Percentiles rank a stretch among this genome's conserved stretches.
These are phyloP conservation scores for Teleiodes luculella DNA, from an alignment of 2,888 invertebrate genomes.

Conservation along the genomic window DNA sequence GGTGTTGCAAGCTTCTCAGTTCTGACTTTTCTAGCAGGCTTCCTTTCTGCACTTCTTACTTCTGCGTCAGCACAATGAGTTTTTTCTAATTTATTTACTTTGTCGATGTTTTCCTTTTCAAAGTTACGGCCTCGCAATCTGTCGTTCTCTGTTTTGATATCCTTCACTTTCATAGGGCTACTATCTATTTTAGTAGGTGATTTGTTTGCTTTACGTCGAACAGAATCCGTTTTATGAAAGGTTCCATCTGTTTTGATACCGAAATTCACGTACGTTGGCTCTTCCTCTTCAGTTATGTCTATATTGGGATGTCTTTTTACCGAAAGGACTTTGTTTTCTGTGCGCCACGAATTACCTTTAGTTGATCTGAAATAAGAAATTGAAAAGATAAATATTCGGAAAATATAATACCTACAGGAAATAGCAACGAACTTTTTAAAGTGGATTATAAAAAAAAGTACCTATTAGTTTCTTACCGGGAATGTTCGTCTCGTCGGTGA, in stretches of 20 bases:
- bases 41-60: conserved; percentile 19
- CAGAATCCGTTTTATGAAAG: not conserved
- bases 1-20: conserved; percentile 35
- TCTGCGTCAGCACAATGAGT: conserved; percentile 9
- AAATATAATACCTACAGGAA: not conserved
- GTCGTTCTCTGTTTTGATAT: not conserved
- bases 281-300: conserved; percentile 29
- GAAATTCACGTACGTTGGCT: conserved; percentile 43
- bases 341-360: conserved; percentile 19
- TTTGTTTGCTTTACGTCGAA: not conserved
- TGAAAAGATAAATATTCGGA: not conserved
- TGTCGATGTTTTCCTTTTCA: conserved; percentile 10
- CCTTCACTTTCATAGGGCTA: not conserved
- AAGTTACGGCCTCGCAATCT: conserved; percentile 10
- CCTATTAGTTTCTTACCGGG: not conserved
- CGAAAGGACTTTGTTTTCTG: conserved; percentile 13
- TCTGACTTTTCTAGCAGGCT: conserved; percentile 25
- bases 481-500: conserved; percentile 17
- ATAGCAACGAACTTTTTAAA: too few species aligned
- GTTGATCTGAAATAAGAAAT: conserved; percentile 26
- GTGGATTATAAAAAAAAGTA: not conserved
- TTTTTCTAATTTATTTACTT: conserved; percentile 7
- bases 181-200: not conserved
- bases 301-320: conserved; percentile 17
- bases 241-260: not conserved